Evolutionary conservation across 1,140 invertebrate species (phyloP), one percentile per base, ranked within the genome.

Genomic region (Lycorma delicatula): DNA sequence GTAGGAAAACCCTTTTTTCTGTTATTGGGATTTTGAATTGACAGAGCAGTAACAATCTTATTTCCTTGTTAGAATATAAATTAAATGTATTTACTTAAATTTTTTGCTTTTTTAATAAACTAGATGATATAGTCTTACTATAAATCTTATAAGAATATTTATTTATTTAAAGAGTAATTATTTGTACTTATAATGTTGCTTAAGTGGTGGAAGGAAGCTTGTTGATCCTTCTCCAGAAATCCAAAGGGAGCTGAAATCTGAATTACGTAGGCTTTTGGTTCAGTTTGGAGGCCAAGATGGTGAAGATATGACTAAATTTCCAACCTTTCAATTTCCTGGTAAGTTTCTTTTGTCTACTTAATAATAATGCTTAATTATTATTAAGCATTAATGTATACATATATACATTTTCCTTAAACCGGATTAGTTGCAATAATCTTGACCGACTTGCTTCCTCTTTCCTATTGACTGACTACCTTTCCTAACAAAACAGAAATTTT

Each of bases 231-330:
- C 81, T 54, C 87, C 91, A 20, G 81, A 85, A 57, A 80, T 87
- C 31, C 74, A 91, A 67, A 81, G 79, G 61, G 82, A 90, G 71
- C 70, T 86, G 47, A 80, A 87, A 66, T 73, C 81, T 44, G 89
- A 93, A 69, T 67, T 95, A 56, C 86, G 87, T 9, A 89, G 90
- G 71, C 75, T 94, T 54, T 78, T 83, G 22, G 84, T 80, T 65
- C 82, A 86, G 58, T 95, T 77, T 73, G 87, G 87, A 46, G 89
- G 86, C 66, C 82, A 76, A 38, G 65, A 76, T 44, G 87, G 85
- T 53, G 77, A 79, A 23, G 89, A 96, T 69, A 89, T 95, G 84
- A 86, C 85, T 6, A 79, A 91, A 70, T 95, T 97, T 72, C 93
- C 93, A n/a, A 41, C 60, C n/a, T 60, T 67, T 44, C 65, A 65